Percentiles rank a stretch among this genome's conserved stretches.
phyloP scores from a whole-genome alignment of 30 jellyfish, hydroid and myxozoan species.

The Aurelia aurita complex sp. Pacific region DNA sequence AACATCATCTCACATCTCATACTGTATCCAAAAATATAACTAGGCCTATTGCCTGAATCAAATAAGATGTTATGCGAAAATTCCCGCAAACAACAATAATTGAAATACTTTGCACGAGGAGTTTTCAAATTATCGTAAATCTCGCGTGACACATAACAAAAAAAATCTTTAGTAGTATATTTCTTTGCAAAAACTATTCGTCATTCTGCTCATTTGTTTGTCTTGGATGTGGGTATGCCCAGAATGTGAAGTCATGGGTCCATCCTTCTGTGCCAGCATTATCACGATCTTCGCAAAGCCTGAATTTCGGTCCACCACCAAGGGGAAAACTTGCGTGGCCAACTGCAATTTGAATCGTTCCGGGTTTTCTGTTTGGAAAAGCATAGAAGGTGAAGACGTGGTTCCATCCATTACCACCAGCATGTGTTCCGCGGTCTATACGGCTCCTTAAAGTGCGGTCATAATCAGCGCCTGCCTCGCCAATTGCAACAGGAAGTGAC shows the following conservation, averaged over 20 bases:
- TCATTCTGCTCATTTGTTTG: not conserved
- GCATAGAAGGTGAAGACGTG: slow-evolving; percentile 38
- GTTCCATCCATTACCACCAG: slow-evolving; percentile 60
- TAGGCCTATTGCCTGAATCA: too few species aligned
- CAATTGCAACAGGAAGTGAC: slow-evolving; percentile 29
- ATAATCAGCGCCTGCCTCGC: slow-evolving; percentile 49
- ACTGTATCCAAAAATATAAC: too few species aligned
- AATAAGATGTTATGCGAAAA: too few species aligned
- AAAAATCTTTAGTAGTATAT: too few species aligned
- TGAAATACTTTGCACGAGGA: too few species aligned
- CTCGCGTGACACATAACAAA: too few species aligned
- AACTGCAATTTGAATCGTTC: slow-evolving; percentile 42
- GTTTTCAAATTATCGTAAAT: too few species aligned
- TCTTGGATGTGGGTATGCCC: slow-evolving; percentile 46
- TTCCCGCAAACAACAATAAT: too few species aligned
- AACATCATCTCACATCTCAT: too few species aligned
- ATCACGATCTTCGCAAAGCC: slow-evolving; percentile 15
- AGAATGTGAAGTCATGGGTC: slow-evolving; percentile 38
- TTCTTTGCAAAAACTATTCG: too few species aligned
- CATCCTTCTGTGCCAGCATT: slow-evolving; percentile 57
- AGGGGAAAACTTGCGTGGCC: slow-evolving; percentile 29
- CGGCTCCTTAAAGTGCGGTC: slow-evolving; percentile 24
- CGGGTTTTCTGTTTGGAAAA: slow-evolving; percentile 21
- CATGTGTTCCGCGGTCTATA: slow-evolving; percentile 47
- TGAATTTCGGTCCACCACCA: slow-evolving; percentile 54